Base-by-base conservation (phyloP, 2,888 invertebrate species). In the Pyrrhia umbra region DNA sequence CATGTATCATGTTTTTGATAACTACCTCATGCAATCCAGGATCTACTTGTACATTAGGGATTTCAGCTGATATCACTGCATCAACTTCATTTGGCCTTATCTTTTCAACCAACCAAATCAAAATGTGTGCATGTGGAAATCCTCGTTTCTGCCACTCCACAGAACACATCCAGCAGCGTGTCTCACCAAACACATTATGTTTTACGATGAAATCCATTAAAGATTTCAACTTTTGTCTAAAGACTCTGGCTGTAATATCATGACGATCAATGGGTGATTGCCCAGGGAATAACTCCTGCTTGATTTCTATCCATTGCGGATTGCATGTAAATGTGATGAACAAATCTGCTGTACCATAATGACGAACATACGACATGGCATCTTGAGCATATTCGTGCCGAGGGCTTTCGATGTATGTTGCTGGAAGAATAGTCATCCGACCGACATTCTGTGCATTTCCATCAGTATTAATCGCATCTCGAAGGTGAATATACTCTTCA, bases 341-440 rank as follows among this genome's bases (percentile, higher is more conserved):
- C 21, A 79, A 64, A 74, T 85, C 82, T 71, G 83, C 61, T 51
- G 68, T 70, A 4, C 85, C 83, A 77, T 85, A 83, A 72, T 83
- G 68, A 20, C 85, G 81, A 20, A 87, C 85, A 77, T 84, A 85
- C 5, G 82, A 63, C 81, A 86, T 80, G 4, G 79, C 79, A 68
- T 80, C 77, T 69, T 81, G 78, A 60, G 78, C 69, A 45, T 78
- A 78, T 77, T 81, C 80, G 0, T 81, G 73, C 0, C 81, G 74
- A 0, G 80, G 79, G 13, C 77, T 77, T 67, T 70, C 77, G 43
- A 45, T 9, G 55, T 55, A 81, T 49, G 80, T 77, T 55, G 83
- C 59, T 56, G 88, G 86, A 1, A 87, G 68, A 79, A 86, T 85
- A 54, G 76, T 77, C 40, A 65, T 62, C 18, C 75, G 27, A 6